Conservation (phyloP, 2,888 invertebrate genomes). For the Acleris emargana region DNA sequence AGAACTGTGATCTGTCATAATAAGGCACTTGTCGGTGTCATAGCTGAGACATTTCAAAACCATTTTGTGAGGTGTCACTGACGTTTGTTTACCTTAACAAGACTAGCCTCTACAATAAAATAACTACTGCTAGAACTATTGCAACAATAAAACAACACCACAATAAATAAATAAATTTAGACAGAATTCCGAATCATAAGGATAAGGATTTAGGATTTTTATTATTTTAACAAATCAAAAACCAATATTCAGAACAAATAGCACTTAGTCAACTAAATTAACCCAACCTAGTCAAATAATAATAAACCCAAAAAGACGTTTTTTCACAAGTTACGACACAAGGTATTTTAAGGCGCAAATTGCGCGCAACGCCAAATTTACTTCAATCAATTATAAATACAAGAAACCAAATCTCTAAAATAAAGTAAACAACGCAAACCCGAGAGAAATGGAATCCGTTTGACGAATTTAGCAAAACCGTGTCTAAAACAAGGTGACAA, state of each 20-base stretch:
- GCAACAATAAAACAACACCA: no score
- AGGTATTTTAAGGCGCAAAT: no score
- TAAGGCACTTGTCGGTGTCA: slow-evolving; percentile 1
- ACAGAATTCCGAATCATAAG: no score
- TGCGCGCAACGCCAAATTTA: neutral
- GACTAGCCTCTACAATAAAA: neutral
- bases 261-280: no score
- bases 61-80: neutral
- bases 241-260: no score
- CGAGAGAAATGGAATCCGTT: slow-evolving; percentile 13
- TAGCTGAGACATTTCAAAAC: neutral
- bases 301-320: no score
- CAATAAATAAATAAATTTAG: no score
- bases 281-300: no score
- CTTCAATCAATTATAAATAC: neutral
- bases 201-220: no score
- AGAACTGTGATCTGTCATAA: slow-evolving; percentile 18
- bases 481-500: slow-evolving; percentile 42
- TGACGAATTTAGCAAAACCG: slow-evolving; percentile 22
- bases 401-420: neutral
- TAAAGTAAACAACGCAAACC: slow-evolving; percentile 12
- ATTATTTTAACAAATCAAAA: no score
- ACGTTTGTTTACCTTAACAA: neutral
- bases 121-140: no score
- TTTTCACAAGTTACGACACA: no score